Conservation (phyloP, 2,888 invertebrate species). For the Dichetophora obliterata region DNA sequence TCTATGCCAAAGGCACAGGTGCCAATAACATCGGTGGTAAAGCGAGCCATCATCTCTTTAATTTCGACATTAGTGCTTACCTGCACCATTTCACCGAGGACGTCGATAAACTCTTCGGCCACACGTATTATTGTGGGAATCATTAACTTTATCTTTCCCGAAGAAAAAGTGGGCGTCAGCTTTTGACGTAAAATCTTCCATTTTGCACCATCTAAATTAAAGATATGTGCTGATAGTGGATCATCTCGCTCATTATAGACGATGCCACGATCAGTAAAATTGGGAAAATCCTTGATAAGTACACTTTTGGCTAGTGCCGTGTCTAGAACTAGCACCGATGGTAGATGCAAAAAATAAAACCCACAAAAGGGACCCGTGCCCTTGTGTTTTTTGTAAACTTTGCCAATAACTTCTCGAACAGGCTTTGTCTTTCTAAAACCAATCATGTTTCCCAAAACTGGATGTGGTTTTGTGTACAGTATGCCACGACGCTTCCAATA, state of each 20-base stretch:
- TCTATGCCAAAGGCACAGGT: constrained; percentile 70
- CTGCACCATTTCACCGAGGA: too few relatives aligned
- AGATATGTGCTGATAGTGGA: constrained; percentile 63
- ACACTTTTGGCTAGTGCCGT: constrained; percentile 55
- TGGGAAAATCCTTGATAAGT: constrained; percentile 56
- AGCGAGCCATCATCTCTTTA: too few relatives aligned
- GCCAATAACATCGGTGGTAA: constrained; percentile 71
- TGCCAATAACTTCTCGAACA: constrained; percentile 36
- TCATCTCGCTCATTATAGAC: constrained; percentile 58
- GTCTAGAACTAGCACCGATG: constrained; percentile 50
- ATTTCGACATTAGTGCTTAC: too few relatives aligned
- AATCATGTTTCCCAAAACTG: too few relatives aligned
- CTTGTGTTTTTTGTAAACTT: constrained; percentile 53
- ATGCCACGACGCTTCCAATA: too few relatives aligned
- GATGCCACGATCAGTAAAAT: constrained; percentile 55
- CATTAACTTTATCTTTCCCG: constrained; percentile 59
- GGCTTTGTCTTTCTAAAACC: constrained; percentile 25
- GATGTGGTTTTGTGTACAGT: too few relatives aligned
- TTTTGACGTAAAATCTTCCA: constrained; percentile 63
- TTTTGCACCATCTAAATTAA: constrained; percentile 59
- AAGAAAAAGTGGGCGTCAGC: constrained; percentile 57
- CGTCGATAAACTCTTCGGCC: constrained; percentile 55
- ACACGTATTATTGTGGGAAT: constrained; percentile 50
- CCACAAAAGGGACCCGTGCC: constrained; percentile 53
- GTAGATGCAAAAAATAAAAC: constrained; percentile 50